Evolutionary conservation across 1,140 invertebrate genomes (phyloP), one percentile per base, ranked within the genome.

Genomic region (Campoletis sonorensis): DNA sequence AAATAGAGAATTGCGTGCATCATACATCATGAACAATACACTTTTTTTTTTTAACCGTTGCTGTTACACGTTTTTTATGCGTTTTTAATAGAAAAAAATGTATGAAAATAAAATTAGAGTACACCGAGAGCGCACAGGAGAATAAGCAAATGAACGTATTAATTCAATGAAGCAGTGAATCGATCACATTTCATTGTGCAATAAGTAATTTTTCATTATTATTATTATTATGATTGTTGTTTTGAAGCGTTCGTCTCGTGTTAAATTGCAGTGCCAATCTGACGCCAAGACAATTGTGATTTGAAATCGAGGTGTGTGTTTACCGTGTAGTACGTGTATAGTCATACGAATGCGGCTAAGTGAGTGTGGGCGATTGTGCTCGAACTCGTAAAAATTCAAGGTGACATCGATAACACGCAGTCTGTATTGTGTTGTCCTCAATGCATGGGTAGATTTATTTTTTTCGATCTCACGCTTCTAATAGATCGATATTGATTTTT

Each of bases 371-470:
- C 30, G 68, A 33, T 27, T 30, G 68, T 37, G 27, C 68, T 70
- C 33, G 27, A 70, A 70, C 68, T 70, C 68, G 68, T 70, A 70
- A 70, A 70, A 70, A 70, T 70, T 70, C 68, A 70, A 70, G 68
- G 68, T 30, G 30, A 70, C 68, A 37, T 70, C 68, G 68, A 70
- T 70, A 70, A 70, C 68, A 70, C 68, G 40, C 40, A 45, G 40
- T 45, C 40, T 45, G 40, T 45, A 45, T 33, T 33, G 30, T 33
- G 7, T 33, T 33, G 30, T 33, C 30, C 30, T 33, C 30, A 33
- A 33, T 33, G 30, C 30, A 33, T 33, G 30, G 2, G 2, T 33
- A 33, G 3, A 2, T 33, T 4, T 33, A 33, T 33, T 33, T 4
- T 33, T 4, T 45, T 11, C 8, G 40, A 45, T 45, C 2, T 45